These are phyloP conservation scores for Hesperophylax magnus DNA, from an alignment of 1,140 invertebrate species.

Conservation along the genomic window DNA sequence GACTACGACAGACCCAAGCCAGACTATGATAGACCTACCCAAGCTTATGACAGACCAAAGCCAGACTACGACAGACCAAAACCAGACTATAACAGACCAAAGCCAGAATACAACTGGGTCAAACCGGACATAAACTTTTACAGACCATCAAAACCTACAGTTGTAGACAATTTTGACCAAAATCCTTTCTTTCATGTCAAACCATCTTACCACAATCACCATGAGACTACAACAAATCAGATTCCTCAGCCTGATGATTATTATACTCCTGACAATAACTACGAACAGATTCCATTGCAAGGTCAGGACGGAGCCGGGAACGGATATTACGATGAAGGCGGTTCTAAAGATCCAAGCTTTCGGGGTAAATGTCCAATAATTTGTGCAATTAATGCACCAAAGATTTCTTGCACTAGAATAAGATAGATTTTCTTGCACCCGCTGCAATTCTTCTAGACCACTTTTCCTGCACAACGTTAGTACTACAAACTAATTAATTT, in stretches of 20 bases:
- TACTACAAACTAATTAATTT: no score
- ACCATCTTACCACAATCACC: constrained; percentile 67
- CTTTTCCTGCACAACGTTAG: no score
- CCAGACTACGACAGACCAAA: constrained; percentile 60
- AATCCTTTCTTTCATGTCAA: constrained; percentile 68
- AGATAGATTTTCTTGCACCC: not conserved
- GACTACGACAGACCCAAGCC: constrained; percentile 56
- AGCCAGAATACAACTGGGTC: constrained; percentile 59
- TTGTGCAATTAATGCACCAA: constrained; percentile 12
- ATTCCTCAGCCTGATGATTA: constrained; percentile 62
- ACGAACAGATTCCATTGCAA: constrained; percentile 46
- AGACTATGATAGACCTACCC: constrained; percentile 53
- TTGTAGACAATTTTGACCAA: constrained; percentile 57
- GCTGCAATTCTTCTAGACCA: not conserved
- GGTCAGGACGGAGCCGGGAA: constrained; percentile 62
- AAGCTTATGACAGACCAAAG: constrained; percentile 50
- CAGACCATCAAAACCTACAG: constrained; percentile 52
- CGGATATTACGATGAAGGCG: constrained; percentile 60
- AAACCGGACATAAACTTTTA: constrained; percentile 60
- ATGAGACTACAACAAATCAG: constrained; percentile 64
- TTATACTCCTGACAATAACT: constrained; percentile 58
- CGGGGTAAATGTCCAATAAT: constrained; percentile 64
- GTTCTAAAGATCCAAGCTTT: constrained; percentile 61
- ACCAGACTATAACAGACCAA: constrained; percentile 60
- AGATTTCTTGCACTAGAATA: not conserved